Evolutionary conservation across 2,113 vertebrate genomes (phyloP).

Genomic region (Sinocyclocheilus maitianheensis): DNA sequence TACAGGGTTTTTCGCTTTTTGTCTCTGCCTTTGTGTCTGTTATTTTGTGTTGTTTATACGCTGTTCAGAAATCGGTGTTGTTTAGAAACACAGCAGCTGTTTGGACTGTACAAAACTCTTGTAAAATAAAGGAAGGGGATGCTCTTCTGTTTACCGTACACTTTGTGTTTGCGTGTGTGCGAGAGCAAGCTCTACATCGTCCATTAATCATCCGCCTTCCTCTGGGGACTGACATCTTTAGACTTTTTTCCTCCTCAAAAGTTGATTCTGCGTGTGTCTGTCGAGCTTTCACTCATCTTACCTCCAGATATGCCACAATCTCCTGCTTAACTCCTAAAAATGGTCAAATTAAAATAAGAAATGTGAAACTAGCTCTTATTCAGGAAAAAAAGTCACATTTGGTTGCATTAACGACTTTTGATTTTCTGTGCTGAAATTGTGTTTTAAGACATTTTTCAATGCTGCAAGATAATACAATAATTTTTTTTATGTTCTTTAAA

Average conservation of each 20-base stretch:
- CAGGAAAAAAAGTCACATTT: neutral
- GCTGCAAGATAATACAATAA: neutral
- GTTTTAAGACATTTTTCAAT: neutral
- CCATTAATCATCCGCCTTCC: neutral
- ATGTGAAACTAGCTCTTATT: neutral
- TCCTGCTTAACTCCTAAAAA: neutral
- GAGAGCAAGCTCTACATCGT: neutral
- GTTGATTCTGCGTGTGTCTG: neutral
- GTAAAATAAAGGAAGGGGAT: conserved; percentile 45
- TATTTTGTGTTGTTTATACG: conserved; percentile 19
- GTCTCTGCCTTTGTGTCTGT: neutral
- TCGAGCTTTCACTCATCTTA: neutral
- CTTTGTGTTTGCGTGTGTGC: neutral
- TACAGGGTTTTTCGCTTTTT: neutral
- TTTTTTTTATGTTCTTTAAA: too few relatives aligned
- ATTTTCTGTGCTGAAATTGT: neutral
- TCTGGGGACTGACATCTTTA: too few relatives aligned
- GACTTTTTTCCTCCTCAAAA: neutral
- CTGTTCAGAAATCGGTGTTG: conserved; percentile 12
- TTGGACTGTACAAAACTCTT: conserved; percentile 43
- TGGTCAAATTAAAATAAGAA: neutral
- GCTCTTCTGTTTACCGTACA: neutral
- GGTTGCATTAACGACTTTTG: neutral
- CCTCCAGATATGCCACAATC: neutral
- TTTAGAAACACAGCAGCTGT: conserved; percentile 29